Evolutionary conservation across 2,888 invertebrate species (phyloP), one percentile per base, ranked within the genome.

Genomic region (Lasioglossum oenotherae): DNA sequence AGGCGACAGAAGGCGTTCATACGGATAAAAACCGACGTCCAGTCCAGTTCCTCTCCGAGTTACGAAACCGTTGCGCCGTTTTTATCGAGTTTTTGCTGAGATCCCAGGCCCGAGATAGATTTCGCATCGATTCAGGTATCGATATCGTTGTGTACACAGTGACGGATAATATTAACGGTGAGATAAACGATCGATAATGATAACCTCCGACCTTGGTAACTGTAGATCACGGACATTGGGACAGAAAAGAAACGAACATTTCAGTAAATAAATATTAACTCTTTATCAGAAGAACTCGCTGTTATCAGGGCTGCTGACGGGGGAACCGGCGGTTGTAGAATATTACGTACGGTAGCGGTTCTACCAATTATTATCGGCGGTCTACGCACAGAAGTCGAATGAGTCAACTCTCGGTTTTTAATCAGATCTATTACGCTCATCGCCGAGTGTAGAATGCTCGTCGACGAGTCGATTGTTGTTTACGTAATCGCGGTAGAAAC

Each of bases 221-320:
- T 35, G 10, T 72, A 60, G 44, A 67, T 69, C 23, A 67, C 10
- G 67, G 64, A 64, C 64, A 4, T 31, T 31, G 64, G 27, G 67
- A 75, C 72, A 64, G 46, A 74, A 69, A 4, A 16, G 77, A 84
- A 74, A 84, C 80, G 77, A 38, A 84, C 78, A 69, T 78, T 84
- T 78, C 74, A 46, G 81, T 81, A 80, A 86, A 86, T 81, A 86
- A 85, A 86, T 80, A 81, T 85, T 81, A 74, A 85, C 76, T 41
- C 46, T n/a, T 82, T 85, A 82, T 82, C 85, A 53, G 19, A 31
- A 27, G 38, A 19, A n/a, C 16, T 12, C 60, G 46, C 2, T 35
- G 73, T 81, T 81, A 85, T 86, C 86, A 23, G 35, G 49, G 49
- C 73, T 79, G n/a, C n/a, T n/a, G n/a, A n/a, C n/a, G n/a, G n/a